Percentiles rank a stretch among this genome's conserved stretches.
These are phyloP conservation scores for Oryctolagus cuniculus DNA, from an alignment of 2,113 vertebrate species.

Conservation along the genomic window mOryCun1.1 NC_091445.1:72367501-72368000, in stretches of 20 bases:
- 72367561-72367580: neutral
- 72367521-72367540: neutral
- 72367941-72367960: neutral
- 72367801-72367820: neutral
- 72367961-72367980: neutral
- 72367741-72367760: neutral
- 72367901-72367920: neutral
- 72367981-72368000: neutral
- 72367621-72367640: neutral
- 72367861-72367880: neutral
- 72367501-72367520: neutral
- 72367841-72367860: constrained; percentile 24
- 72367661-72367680: too few species aligned
- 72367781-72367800: constrained; percentile 27
- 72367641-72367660: neutral
- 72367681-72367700: too few species aligned
- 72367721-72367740: neutral
- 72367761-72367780: neutral
- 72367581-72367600: neutral
- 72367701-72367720: neutral
- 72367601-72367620: too few species aligned
- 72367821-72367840: constrained; percentile 11
- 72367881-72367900: neutral
- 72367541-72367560: neutral
- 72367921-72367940: neutral